Base-by-base conservation (phyloP, 1,140 invertebrate genomes). In the Augochlora pura region DNA sequence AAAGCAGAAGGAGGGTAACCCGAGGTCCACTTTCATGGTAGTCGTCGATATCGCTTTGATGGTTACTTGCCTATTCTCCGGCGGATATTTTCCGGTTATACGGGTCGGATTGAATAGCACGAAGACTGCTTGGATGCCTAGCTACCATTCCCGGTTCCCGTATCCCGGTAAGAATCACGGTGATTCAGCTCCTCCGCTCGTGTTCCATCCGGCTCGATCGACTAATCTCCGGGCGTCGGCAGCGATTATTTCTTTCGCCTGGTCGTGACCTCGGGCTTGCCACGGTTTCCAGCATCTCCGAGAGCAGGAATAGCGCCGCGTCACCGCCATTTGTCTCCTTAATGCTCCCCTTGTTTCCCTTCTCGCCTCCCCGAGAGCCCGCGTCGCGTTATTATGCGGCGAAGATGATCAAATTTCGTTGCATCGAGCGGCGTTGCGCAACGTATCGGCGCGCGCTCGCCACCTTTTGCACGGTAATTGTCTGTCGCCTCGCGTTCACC, bases 351-450 rank as follows among this genome's bases (percentile, higher is more conserved):
- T 2, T 14, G 14, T 39, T 8, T 25, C 49, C 32, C n/a, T 7
- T 14, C 38, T 63, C 74, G 27, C 42, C 27, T n/a, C 52, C 32
- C 32, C 4, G 1, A 1, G 32, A 32, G 1, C 32, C 32, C 32
- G 32, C 32, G 32, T 1, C 1, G 32, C 1, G 67, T 70, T 68
- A 69, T 84, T 82, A 83, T 57, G 71, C 69, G 72, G 66, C 83
- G 57, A 71, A 77, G 64, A 81, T 81, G 83, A 81, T 85, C 73
- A 78, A 76, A 66, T 85, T 85, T 85, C 82, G 68, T 84, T 85
- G 71, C 71, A 42, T 79, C 46, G 60, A 27, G 39, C 42, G 65
- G 25, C 38, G 77, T 80, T 80, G 59, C 77, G 77, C 59, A 84
- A 85, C 62, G 21, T n/a, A 67, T 18, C 32, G 1, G 14, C 2